Evolutionary conservation across 2,888 invertebrate genomes (phyloP), one percentile per base, ranked within the genome.

Genomic region (Liopterus haemorrhoidalis): DNA sequence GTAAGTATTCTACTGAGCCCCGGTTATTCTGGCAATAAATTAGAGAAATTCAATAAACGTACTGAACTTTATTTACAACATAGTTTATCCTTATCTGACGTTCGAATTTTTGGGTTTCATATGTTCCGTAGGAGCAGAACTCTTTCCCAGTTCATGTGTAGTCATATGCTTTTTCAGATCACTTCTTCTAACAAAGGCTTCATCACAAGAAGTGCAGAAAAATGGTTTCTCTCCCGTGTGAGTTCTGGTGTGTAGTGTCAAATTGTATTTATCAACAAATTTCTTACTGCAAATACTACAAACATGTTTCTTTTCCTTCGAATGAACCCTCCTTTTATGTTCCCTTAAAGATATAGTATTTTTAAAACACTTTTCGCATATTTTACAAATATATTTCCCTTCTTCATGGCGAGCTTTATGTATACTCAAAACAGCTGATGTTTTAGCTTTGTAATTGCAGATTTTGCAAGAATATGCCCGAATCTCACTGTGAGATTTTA

Each of bases 201-300:
- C 61, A 14, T 54, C 53, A 38, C 61, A 62, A 25, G 54, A 20
- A 2, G 49, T 49, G 41, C 62, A 62, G 33, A 52, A 46, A 39
- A 59, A 61, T 2, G 61, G 62, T 45, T 57, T 48, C 5, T 57
- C 52, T 4, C 61, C 61, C 2, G 60, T 61, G 44, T 62, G 62
- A 8, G 51, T 53, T 16, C 62, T 48, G 16, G 56, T 30, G 48
- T 62, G 62, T 27, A 59, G 54, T 8, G 48, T 54, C 36, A 62
- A 44, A 54, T 56, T 59, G 36, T 61, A 60, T 31, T 53, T 56
- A 46, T 61, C 59, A 1, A 58, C 57, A 46, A 61, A 61, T 22
- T 50, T 56, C 35, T 58, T 60, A 31, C 53, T 51, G 30, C 62
- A 62, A 41, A 57, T 56, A 2, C 46, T 50, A 41, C 62, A 62